Percentiles rank a stretch among this genome's conserved stretches.
These are phyloP conservation scores for Nasua narica DNA, from an alignment of 2,797 vertebrate species.

Conservation along the genomic window DNA sequence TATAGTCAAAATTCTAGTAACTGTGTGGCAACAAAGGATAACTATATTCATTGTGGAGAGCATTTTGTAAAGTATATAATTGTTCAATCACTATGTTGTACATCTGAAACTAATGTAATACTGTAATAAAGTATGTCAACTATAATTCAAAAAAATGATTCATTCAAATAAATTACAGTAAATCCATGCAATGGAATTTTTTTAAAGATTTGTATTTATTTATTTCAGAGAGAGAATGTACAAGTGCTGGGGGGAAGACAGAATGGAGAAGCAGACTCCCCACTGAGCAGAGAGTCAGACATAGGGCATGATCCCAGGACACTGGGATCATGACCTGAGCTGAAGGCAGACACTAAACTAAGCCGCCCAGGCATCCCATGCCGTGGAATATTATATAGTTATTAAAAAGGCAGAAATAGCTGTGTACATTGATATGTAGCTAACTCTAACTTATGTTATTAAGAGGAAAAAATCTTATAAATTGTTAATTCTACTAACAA, in stretches of 20 bases:
- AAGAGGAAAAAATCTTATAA: constrained; percentile 14
- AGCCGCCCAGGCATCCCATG: neutral
- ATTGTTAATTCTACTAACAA: constrained; percentile 15
- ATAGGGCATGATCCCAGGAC: neutral
- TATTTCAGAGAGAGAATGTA: neutral
- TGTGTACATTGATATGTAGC: neutral
- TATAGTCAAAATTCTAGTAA: neutral
- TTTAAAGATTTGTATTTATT: neutral
- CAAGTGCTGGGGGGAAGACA: neutral
- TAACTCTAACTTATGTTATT: neutral
- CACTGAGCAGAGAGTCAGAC: neutral
- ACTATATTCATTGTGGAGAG: neutral
- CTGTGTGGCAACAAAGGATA: neutral
- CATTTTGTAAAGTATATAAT: neutral
- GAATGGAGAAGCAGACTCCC: neutral
- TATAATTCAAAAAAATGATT: neutral
- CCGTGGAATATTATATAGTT: neutral
- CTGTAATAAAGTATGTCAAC: neutral
- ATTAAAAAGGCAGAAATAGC: neutral
- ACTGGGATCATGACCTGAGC: neutral
- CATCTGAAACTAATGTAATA: neutral
- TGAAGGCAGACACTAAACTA: neutral
- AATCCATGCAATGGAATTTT: neutral
- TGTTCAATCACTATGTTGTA: neutral
- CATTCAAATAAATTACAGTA: neutral